A percentile compares a stretch with the other conserved stretches of the same genome.
Conservation (phyloP, 2,888 invertebrate genomes). For the Boloria euphrosyne region DNA sequence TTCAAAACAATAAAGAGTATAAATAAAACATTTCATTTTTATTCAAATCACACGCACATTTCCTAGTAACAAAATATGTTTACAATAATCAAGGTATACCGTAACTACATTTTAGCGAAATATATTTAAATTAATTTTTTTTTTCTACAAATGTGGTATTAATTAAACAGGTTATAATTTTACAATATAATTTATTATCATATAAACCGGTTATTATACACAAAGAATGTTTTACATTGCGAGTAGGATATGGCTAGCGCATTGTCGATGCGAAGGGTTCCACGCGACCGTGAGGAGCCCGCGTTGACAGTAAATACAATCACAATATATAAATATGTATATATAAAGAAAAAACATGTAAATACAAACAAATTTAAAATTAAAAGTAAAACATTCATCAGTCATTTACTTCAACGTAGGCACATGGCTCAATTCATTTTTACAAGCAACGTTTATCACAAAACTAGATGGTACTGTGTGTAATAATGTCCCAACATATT, state of each 20-base stretch:
- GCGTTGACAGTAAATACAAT: slow-evolving; percentile 5
- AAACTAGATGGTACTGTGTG: no score
- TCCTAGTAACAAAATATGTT: no score
- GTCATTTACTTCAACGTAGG: slow-evolving; percentile 8
- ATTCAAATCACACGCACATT: no score
- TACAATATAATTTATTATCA: slow-evolving; percentile 67
- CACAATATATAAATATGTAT: no score
- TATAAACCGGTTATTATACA: slow-evolving; percentile 63
- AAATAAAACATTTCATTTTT: no score
- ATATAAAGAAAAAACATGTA: no score
- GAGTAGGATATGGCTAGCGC: slow-evolving; percentile 53
- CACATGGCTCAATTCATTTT: slow-evolving; percentile 1
- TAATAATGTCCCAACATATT: no score
- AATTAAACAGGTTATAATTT: slow-evolving; percentile 35
- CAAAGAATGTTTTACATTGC: slow-evolving; percentile 57
- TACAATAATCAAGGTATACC: no score
- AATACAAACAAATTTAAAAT: slow-evolving; percentile 10
- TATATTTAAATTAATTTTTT: slow-evolving; percentile 16
- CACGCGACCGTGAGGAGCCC: slow-evolving; percentile 35
- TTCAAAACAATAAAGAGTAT: no score
- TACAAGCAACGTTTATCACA: no score
- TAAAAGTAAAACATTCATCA: background rate
- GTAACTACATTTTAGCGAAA: background rate
- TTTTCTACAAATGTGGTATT: background rate
- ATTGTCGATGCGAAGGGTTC: slow-evolving; percentile 31